Evolutionary conservation across 2,888 invertebrate species (phyloP), one percentile per base, ranked within the genome.

Genomic region (Uloborus plumipes): DNA sequence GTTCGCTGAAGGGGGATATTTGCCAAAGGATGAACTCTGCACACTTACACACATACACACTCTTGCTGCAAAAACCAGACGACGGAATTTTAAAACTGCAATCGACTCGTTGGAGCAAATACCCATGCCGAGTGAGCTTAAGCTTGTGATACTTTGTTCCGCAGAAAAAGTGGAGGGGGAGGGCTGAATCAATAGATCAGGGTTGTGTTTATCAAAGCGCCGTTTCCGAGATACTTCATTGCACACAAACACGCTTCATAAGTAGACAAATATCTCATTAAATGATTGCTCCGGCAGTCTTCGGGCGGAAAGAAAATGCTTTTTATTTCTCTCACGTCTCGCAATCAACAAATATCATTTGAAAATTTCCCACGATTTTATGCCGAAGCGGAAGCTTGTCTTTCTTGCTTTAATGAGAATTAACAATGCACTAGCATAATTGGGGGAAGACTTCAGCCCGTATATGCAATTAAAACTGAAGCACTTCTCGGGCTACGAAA

Each of bases 231-330:
- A 50, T 61, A 67, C 73, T 69, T 67, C 69, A 62, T 26, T 73
- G 72, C 80, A 64, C 80, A 74, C 69, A 70, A 80, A 67, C 69
- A 73, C 62, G 59, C 73, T 55, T 61, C 47, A 49, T 39, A 51
- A 71, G 66, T 72, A 67, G 79, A 72, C 66, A 79, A 79, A 80
- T 80, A 81, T 74, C 80, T 70, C 74, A 75, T 81, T 81, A 75
- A 81, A 59, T 75, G 80, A 81, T 81, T 70, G 75, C 70, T 65
- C 58, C 71, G 65, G 22, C 61, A 76, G 69, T 61, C 62, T 53
- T 67, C 59, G 26, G 73, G 53, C 31, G 58, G 53, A 75, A 59
- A 67, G 66, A 65, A 69, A 66, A 22, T 47, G 9, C 18, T 18
- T 51, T 31, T 71, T 82, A 59, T 71, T 51, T 65, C 72, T 78